A percentile compares a stretch with the other conserved stretches of the same genome.
Conservation (phyloP, 2,888 invertebrate genomes). For the Thelaira solivaga region DNA sequence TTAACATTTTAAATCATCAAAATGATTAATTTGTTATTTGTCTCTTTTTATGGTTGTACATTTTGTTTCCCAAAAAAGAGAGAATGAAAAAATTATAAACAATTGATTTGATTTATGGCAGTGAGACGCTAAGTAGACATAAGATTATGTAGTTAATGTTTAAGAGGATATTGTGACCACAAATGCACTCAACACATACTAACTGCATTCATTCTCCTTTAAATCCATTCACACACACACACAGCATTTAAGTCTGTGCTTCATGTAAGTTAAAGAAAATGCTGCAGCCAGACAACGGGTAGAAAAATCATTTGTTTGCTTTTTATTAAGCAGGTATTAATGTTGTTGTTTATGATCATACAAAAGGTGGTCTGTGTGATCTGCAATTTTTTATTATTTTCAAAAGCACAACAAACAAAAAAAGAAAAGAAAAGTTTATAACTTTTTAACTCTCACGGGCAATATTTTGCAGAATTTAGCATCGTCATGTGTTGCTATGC, state of each 20-base stretch:
- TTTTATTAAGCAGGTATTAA: slow-evolving; percentile 49
- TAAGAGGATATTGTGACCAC: slow-evolving; percentile 61
- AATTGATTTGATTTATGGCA: slow-evolving; percentile 73
- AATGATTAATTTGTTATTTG: slow-evolving; percentile 72
- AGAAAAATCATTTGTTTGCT: slow-evolving; percentile 19
- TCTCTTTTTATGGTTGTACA: slow-evolving; percentile 38
- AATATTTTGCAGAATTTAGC: not conserved
- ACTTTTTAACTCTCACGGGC: slow-evolving; percentile 33
- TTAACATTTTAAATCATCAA: slow-evolving; percentile 65
- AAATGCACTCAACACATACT: slow-evolving; percentile 56
- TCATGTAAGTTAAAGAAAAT: slow-evolving; percentile 7
- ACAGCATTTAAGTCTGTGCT: too few relatives aligned
- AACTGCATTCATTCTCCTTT: slow-evolving; percentile 13
- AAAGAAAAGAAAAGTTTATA: slow-evolving; percentile 2
- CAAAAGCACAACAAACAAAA: too few relatives aligned
- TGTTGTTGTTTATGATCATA: slow-evolving; percentile 59
- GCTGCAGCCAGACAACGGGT: not conserved
- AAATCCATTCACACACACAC: slow-evolving; percentile 8
- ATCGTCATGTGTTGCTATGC: not conserved
- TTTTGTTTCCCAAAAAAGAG: slow-evolving; percentile 20
- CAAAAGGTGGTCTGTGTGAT: slow-evolving; percentile 55
- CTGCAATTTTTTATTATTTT: slow-evolving; percentile 54
- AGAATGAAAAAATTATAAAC: slow-evolving; percentile 53
- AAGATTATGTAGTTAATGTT: slow-evolving; percentile 70
- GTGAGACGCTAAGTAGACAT: slow-evolving; percentile 73